phyloP scores from a whole-genome alignment of 2,113 vertebrate genomes.

The Tiliqua scincoides region DNA sequence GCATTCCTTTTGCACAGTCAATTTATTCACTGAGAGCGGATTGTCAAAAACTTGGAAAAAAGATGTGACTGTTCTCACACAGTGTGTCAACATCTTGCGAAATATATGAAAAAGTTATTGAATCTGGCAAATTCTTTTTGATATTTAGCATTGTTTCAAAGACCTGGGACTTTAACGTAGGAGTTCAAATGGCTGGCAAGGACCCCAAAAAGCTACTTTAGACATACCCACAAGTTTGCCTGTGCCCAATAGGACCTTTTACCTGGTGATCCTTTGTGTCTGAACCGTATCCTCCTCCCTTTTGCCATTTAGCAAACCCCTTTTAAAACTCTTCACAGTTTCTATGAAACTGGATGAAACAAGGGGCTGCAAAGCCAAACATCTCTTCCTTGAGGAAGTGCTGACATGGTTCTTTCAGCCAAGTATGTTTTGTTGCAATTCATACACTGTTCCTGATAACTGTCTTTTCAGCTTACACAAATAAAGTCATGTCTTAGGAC shows the following conservation, averaged over 20 bases:
- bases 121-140: not conserved
- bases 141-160: not conserved
- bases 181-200: not conserved
- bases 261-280: not conserved
- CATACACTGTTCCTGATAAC: not conserved
- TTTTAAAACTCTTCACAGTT: not conserved
- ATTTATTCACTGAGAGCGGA: not conserved
- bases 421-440: not conserved
- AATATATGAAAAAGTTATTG: not conserved
- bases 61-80: not conserved
- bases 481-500: not conserved
- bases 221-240: not conserved
- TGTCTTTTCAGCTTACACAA: no score
- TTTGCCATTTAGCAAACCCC: not conserved
- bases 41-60: not conserved
- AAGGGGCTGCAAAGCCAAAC: not conserved
- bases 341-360: not conserved
- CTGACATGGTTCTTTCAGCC: not conserved
- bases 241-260: not conserved
- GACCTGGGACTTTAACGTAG: not conserved
- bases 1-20: not conserved
- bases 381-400: not conserved
- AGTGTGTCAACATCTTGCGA: not conserved
- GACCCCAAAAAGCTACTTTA: not conserved
- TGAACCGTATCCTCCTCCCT: not conserved